Evolutionary conservation across 2,888 invertebrate species (phyloP), one percentile per base, ranked within the genome.

Genomic region (Phyllotreta cruciferae): DNA sequence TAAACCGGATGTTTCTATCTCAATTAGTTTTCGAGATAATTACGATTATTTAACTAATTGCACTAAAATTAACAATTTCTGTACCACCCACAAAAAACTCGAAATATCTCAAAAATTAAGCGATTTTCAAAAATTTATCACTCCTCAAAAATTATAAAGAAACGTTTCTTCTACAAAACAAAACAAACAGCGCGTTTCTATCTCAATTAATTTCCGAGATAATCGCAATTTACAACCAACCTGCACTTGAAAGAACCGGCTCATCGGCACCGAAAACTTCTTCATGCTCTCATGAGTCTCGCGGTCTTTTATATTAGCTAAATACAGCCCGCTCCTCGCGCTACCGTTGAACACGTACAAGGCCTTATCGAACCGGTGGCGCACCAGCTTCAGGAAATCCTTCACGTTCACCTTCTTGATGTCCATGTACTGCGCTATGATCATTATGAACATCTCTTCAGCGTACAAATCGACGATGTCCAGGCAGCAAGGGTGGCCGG

Each of bases 191-290:
- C n/a, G n/a, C n/a, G n/a, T n/a, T n/a, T 24, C 24, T 3, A 24
- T 24, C 24, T 24, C n/a, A n/a, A n/a, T n/a, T n/a, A n/a, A n/a
- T n/a, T n/a, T n/a, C n/a, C n/a, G n/a, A n/a, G n/a, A n/a, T n/a
- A n/a, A n/a, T n/a, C n/a, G n/a, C n/a, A n/a, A n/a, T n/a, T n/a
- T 24, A 24, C 24, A n/a, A 24, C 24, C 24, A 24, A 52, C 52
- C n/a, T 52, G 52, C 34, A 52, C 36, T 52, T 52, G 52, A 10
- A 35, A 52, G 8, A 34, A 52, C 8, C 34, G 11, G 9, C 52
- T 36, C 10, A 52, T 24, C 1, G 34, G 35, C n/a, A 10, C 36
- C 5, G 36, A 9, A 35, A 52, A 41, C 10, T 41, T 41, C 41
- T 41, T 41, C 41, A 41, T 10, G 9, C 9, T 3, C 2, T 41